Evolutionary conservation across 2,797 vertebrate species (phyloP), one percentile per base, ranked within the genome.

Genomic region (Kryptopterus vitreolus): DNA sequence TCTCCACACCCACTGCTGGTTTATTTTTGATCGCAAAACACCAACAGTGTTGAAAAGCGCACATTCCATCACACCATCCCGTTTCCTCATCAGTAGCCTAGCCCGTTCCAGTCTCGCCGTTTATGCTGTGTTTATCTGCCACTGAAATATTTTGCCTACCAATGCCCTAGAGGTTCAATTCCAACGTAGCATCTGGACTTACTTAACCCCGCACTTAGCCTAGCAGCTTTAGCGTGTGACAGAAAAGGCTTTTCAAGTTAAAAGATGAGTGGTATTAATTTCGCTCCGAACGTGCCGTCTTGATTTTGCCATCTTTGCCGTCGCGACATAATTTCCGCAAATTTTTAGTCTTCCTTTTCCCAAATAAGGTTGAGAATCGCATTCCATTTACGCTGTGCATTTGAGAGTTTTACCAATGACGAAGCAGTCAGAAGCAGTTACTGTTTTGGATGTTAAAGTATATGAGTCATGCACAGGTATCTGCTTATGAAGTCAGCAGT

Each of bases 71-170:
- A 78, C 85, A 87, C 92, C 91, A 87, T 81, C 86, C 77, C 85
- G 86, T 90, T 90, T 93, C 89, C 88, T 89, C 68, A 84, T 90
- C 84, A 81, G 84, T 82, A 73, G 85, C 82, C 85, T 80, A 82
- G 90, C 83, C 87, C 86, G 85, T 79, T 91, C 92, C 90, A 89
- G 86, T 87, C 86, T 84, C 76, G 26, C 43, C 86, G 79, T 88
- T 77, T 83, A 77, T 84, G 82, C 92, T 90, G 91, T 92, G 89
- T 90, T 91, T 92, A 93, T 92, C 91, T 92, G 91, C 90, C 91
- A 92, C 91, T 92, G 85, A 94, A 92, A 78, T 91, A 94, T 94
- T 90, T 90, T 63, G 84, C 86, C 88, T 71, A 77, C 87, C 81
- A 7, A 58, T 76, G 78, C 81, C 87, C 87, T 78, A 33, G 78